A percentile compares a stretch with the other conserved stretches of the same genome.
Evolutionary conservation across 2,888 invertebrate genomes (phyloP).

Genomic region (Drosophila nr. perissopoda): DNA sequence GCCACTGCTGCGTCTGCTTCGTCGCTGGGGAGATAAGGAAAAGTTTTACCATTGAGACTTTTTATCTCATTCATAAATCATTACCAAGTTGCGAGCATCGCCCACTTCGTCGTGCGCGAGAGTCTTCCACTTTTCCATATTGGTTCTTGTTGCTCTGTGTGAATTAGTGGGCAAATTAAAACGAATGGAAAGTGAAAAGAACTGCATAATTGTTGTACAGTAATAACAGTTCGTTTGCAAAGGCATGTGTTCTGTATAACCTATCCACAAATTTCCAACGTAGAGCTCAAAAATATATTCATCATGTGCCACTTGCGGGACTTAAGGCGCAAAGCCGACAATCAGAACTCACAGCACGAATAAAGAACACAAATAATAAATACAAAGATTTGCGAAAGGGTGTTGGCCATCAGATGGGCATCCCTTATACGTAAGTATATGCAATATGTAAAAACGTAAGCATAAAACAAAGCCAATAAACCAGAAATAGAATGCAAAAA

Average conservation of each 20-base stretch:
- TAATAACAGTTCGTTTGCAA: constrained; percentile 29
- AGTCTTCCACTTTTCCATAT: constrained; percentile 41
- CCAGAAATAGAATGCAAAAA: neutral
- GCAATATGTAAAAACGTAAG: neutral
- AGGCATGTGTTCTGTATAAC: constrained; percentile 3
- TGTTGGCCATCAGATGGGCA: neutral
- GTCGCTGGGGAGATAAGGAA: constrained; percentile 34
- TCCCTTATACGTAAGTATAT: neutral
- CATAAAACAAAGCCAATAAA: neutral
- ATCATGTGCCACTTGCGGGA: constrained; percentile 16
- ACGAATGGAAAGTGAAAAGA: neutral
- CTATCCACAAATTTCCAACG: neutral
- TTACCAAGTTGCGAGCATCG: constrained; percentile 45
- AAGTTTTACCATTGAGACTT: constrained; percentile 64
- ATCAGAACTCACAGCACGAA: neutral
- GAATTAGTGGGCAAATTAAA: neutral
- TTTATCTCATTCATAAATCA: constrained; percentile 75
- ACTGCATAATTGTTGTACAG: neutral
- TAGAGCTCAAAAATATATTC: constrained; percentile 12
- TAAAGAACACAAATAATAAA: neutral
- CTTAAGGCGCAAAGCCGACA: constrained; percentile 12
- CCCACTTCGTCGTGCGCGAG: neutral
- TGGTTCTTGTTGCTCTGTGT: neutral
- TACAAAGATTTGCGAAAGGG: neutral
- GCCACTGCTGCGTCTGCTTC: neutral